Evolutionary conservation across 2,888 invertebrate species (phyloP).

Genomic region (Spisula subtruncata): DNA sequence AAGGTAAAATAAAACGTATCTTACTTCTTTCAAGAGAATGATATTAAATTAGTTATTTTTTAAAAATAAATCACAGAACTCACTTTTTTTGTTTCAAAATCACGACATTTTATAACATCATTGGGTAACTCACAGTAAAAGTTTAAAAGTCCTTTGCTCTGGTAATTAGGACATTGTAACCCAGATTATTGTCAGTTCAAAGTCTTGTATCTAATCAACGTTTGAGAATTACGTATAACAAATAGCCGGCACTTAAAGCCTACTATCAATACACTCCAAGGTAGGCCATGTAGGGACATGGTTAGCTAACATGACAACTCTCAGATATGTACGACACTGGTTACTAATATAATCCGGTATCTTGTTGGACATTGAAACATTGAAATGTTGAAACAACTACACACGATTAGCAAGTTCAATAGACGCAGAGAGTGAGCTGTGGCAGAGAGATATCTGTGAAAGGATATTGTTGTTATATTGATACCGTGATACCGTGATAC

Average conservation of each 20-base stretch:
- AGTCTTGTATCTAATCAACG: constrained; percentile 21
- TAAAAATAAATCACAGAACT: neutral
- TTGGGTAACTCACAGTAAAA: neutral
- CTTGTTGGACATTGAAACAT: neutral
- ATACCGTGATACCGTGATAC: too few relatives aligned
- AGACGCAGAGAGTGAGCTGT: neutral
- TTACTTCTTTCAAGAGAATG: neutral
- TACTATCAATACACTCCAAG: neutral
- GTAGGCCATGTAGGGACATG: neutral
- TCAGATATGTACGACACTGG: too few relatives aligned
- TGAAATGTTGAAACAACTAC: neutral
- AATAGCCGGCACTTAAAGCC: neutral
- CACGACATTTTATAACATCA: neutral
- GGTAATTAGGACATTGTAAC: neutral
- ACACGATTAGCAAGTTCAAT: constrained; percentile 9
- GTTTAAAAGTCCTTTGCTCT: neutral
- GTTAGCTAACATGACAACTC: neutral
- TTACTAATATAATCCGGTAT: constrained; percentile 2
- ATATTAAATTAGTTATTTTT: neutral
- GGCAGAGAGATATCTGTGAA: neutral
- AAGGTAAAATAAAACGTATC: neutral
- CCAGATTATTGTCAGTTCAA: neutral
- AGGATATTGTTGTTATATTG: neutral
- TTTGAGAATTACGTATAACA: too few relatives aligned
- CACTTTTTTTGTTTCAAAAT: neutral